Percentiles rank a stretch among this genome's conserved stretches.
Evolutionary conservation across 2,113 vertebrate species (phyloP).

Genomic region (Natator depressus): DNA sequence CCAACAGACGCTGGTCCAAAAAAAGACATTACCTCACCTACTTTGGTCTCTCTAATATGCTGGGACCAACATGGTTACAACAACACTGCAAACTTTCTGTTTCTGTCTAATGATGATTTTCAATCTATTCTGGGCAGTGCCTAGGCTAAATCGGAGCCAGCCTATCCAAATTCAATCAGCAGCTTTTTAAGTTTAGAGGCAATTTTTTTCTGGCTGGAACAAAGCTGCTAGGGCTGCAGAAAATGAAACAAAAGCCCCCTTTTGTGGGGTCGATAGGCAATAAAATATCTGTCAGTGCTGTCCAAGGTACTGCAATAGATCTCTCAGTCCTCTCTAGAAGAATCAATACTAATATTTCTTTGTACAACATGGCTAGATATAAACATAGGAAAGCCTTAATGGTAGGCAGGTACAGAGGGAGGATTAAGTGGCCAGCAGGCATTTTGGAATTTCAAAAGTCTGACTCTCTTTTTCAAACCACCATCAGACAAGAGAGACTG

Average conservation of each 20-base stretch:
- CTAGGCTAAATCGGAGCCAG: not conserved
- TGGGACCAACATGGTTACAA: not conserved
- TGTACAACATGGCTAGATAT: not conserved
- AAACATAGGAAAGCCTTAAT: not conserved
- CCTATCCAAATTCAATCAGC: not conserved
- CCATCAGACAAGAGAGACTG: not conserved
- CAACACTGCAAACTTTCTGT: not conserved
- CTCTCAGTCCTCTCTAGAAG: not conserved
- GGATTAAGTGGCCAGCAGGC: not conserved
- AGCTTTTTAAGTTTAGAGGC: not conserved
- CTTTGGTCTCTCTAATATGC: not conserved
- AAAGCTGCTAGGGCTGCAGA: not conserved
- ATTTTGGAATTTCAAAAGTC: not conserved
- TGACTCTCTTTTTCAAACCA: too few species aligned
- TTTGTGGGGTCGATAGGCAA: not conserved
- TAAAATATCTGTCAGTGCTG: not conserved
- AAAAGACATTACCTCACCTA: not conserved
- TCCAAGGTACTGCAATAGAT: not conserved
- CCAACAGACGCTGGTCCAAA: not conserved
- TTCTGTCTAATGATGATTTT: not conserved
- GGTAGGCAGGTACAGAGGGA: not conserved
- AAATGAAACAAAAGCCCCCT: not conserved
- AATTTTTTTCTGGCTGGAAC: not conserved
- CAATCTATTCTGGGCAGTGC: not conserved
- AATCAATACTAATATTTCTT: not conserved